A percentile compares a stretch with the other conserved stretches of the same genome.
These are phyloP conservation scores for Julus scanicus DNA, from an alignment of 2,888 invertebrate genomes.

Conservation along the genomic window DNA sequence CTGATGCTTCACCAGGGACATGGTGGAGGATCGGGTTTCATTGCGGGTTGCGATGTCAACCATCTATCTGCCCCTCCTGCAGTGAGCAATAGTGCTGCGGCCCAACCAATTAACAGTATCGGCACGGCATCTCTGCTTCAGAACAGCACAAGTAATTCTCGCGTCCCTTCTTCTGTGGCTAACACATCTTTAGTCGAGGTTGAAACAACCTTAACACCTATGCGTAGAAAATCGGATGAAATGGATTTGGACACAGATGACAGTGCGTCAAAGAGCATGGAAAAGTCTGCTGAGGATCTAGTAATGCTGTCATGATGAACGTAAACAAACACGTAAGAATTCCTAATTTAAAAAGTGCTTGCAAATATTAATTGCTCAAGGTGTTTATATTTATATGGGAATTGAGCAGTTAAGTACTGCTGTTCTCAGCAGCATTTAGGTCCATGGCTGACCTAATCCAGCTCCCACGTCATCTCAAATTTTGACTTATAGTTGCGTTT, in stretches of 20 bases:
- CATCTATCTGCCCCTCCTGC: background rate
- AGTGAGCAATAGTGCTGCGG: background rate
- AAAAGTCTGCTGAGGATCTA: background rate
- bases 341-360: background rate
- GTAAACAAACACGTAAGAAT: background rate
- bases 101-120: background rate
- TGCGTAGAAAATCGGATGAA: background rate
- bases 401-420: too few species aligned
- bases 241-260: background rate
- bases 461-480: too few species aligned
- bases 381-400: background rate
- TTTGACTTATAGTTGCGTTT: too few species aligned
- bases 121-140: background rate
- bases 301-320: background rate
- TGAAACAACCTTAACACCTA: background rate
- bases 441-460: too few species aligned
- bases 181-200: background rate
- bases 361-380: background rate
- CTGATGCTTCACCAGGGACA: constrained; percentile 68
- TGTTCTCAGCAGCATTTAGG: too few species aligned
- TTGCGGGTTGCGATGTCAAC: background rate
- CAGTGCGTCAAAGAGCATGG: background rate
- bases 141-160: background rate
- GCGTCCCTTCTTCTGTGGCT: background rate
- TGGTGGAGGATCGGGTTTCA: background rate